These are phyloP conservation scores for Cyprinella venusta DNA, from an alignment of 2,797 vertebrate genomes.

Conservation along the genomic window DNA sequence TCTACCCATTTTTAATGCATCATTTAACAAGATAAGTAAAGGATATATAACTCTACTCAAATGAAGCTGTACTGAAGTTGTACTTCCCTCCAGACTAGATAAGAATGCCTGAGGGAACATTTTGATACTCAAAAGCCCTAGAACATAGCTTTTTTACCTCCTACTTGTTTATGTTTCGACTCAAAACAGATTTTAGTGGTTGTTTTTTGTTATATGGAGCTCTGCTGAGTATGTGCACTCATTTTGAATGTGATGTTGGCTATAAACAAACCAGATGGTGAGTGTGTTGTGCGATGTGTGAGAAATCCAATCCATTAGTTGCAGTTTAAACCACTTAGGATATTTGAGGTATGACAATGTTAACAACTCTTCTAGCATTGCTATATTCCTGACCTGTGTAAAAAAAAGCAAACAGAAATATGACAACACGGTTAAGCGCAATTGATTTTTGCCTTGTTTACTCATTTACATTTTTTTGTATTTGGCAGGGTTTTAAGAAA, in stretches of 20 bases:
- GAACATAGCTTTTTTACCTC: background rate
- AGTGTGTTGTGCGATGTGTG: background rate
- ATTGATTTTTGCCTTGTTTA: background rate
- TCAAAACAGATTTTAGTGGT: background rate
- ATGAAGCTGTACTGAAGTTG: conserved; percentile 19
- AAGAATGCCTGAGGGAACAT: conserved; percentile 1
- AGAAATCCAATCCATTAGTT: background rate
- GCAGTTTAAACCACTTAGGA: background rate
- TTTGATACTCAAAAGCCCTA: background rate
- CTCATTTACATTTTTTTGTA: background rate
- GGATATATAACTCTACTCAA: conserved; percentile 22
- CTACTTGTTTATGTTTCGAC: background rate
- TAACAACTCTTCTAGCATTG: conserved; percentile 1
- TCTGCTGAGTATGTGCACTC: background rate
- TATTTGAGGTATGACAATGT: background rate
- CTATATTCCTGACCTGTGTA: background rate
- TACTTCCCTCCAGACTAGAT: conserved; percentile 15
- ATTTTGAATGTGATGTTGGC: conserved; percentile 10
- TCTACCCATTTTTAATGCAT: conserved; percentile 36
- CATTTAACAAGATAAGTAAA: conserved; percentile 42
- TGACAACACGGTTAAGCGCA: background rate
- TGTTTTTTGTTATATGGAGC: conserved; percentile 1
- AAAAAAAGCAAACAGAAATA: background rate
- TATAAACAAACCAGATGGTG: background rate
- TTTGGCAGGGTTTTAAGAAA: background rate